These are phyloP conservation scores for Dynastes hyllus DNA, from an alignment of 2,888 invertebrate genomes.

Conservation along the genomic window DNA sequence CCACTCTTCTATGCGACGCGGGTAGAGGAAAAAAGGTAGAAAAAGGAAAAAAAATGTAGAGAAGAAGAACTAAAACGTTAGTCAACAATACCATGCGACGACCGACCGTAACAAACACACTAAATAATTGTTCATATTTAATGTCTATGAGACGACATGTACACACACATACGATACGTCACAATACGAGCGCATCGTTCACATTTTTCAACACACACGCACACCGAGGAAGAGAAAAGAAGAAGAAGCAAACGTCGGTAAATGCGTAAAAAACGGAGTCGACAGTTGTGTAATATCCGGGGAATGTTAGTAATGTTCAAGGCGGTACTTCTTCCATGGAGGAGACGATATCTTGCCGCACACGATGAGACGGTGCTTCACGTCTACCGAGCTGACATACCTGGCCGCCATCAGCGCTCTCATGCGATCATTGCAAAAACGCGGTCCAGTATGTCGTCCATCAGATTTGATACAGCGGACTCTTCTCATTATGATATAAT, in stretches of 20 bases:
- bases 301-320: slow-evolving; percentile 65
- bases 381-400: slow-evolving; percentile 60
- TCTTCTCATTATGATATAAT: slow-evolving; percentile 60
- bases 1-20: slow-evolving; percentile 28
- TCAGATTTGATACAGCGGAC: slow-evolving; percentile 60
- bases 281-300: slow-evolving; percentile 64
- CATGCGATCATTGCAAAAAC: slow-evolving; percentile 60
- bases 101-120: slow-evolving; percentile 45
- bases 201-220: slow-evolving; percentile 10
- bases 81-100: slow-evolving; percentile 44
- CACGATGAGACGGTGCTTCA: slow-evolving; percentile 65
- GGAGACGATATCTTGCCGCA: slow-evolving; percentile 60
- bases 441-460: slow-evolving; percentile 59
- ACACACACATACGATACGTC: slow-evolving; percentile 4
- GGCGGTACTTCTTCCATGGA: slow-evolving; percentile 58
- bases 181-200: neutral
- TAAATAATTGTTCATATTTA: slow-evolving; percentile 53
- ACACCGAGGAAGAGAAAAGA: slow-evolving; percentile 30
- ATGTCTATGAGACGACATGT: slow-evolving; percentile 46
- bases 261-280: slow-evolving; percentile 58
- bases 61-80: slow-evolving; percentile 46
- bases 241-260: slow-evolving; percentile 44
- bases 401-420: slow-evolving; percentile 61
- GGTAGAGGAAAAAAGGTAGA: slow-evolving; percentile 23
- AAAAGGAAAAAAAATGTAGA: slow-evolving; percentile 27